Evolutionary conservation across 2,888 invertebrate genomes (phyloP), one percentile per base, ranked within the genome.

Genomic region (Drosophila greeni): DNA sequence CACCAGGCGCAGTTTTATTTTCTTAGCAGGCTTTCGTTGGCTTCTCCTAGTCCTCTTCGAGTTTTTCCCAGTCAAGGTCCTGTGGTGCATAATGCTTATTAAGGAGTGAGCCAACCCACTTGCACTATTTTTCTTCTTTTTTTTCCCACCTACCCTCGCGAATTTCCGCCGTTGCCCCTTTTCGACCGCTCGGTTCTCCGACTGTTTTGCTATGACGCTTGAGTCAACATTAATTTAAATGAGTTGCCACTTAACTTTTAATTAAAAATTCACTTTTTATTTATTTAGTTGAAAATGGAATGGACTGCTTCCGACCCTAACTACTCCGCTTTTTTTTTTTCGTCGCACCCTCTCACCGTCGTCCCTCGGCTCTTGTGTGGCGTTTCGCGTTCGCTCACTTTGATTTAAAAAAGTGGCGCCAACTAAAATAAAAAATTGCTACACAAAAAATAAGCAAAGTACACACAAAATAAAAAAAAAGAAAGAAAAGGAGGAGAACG

Each of bases 231-330:
- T 80, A 83, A 85, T 84, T 84, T 82, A 84, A 84, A 84, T 84
- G 84, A 85, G 85, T 85, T 85, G 85, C 85, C 85, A 85, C 85
- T 84, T 84, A 84, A 85, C 85, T 85, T 84, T 85, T 85, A 85
- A 84, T 84, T 84, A 84, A 85, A 84, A 85, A 84, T 85, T 78
- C 83, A 85, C 82, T 84, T 83, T 85, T 80, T 82, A 82, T 81
- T 76, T 82, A 77, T 84, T 82, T 81, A 81, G 74, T 74, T 84
- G 84, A 64, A 73, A 82, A 71, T 68, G 75, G 73, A 79, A 84
- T 84, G 82, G 76, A 82, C 78, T 62, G 48, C 65, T 55, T 48
- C 52, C 59, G 29, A 36, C 47, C 45, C 58, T 23, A 42, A 36
- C 58, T 43, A 34, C 40, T n/a, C 16, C 12, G 14, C 39, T 1